A percentile compares a stretch with the other conserved stretches of the same genome.
phyloP scores from a whole-genome alignment of 2,888 invertebrate genomes.

The Ypsolopha sequella region DNA sequence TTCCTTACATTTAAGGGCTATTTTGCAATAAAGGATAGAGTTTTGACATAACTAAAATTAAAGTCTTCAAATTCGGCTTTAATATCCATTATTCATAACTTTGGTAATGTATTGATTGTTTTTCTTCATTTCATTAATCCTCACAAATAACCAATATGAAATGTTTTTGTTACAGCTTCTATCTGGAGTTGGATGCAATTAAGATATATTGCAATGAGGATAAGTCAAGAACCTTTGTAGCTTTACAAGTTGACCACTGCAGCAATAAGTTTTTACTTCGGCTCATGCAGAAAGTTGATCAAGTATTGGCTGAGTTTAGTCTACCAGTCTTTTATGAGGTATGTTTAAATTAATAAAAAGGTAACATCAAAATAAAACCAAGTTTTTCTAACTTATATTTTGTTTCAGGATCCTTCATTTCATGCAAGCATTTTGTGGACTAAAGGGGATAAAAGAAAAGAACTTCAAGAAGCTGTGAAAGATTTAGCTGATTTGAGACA shows the following conservation, averaged over 20 bases:
- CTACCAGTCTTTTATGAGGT: conserved; percentile 85
- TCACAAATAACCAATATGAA: no score
- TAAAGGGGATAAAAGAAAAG: conserved; percentile 73
- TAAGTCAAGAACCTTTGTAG: conserved; percentile 85
- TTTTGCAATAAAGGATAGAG: no score
- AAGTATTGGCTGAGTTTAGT: conserved; percentile 78
- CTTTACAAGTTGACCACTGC: conserved; percentile 73
- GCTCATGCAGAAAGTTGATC: conserved; percentile 74
- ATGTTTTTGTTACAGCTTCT: conserved; percentile 56
- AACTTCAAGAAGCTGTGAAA: conserved; percentile 40
- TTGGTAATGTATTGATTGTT: conserved; percentile 4
- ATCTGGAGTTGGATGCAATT: conserved; percentile 71
- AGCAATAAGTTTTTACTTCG: conserved; percentile 67
- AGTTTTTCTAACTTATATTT: conserved; percentile 12
- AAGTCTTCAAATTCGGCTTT: no score
- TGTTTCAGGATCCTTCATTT: conserved; percentile 82
- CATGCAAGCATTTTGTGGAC: conserved; percentile 89
- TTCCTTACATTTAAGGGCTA: no score
- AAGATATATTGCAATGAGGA: conserved; percentile 88
- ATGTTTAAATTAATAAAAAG: conserved; percentile 13
- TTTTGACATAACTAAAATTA: no score
- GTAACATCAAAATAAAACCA: background rate
- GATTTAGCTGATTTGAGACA: conserved; percentile 58
- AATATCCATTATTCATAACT: background rate
- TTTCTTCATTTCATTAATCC: no score